These are phyloP conservation scores for Crypturellus undulatus DNA, from an alignment of 2,113 vertebrate species.

Conservation along the genomic window DNA sequence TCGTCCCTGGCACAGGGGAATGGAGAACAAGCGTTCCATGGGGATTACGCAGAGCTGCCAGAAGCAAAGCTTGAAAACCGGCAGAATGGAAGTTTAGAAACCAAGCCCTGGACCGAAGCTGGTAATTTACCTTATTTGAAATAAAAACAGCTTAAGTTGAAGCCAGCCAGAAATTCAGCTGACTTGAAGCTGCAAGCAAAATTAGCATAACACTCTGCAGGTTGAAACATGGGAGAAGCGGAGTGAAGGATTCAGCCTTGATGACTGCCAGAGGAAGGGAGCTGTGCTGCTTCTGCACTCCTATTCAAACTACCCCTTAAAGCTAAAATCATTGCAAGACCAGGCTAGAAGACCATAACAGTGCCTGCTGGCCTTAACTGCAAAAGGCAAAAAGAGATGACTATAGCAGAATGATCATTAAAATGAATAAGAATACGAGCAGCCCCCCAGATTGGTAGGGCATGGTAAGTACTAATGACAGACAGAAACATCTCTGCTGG, in stretches of 20 bases:
- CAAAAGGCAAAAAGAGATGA: constrained; percentile 9
- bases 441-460: background rate
- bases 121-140: constrained; percentile 68
- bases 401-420: constrained; percentile 44
- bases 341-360: constrained; percentile 51
- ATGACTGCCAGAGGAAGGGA: background rate
- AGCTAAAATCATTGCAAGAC: constrained; percentile 57
- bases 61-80: constrained; percentile 40
- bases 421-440: constrained; percentile 18
- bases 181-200: constrained; percentile 64
- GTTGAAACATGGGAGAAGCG: constrained; percentile 58
- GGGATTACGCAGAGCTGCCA: constrained; percentile 53
- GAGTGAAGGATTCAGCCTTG: constrained; percentile 26
- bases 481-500: constrained; percentile 24
- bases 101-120: background rate
- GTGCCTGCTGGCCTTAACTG: constrained; percentile 54
- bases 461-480: constrained; percentile 52
- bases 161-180: constrained; percentile 66
- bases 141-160: constrained; percentile 69
- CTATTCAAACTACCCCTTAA: constrained; percentile 54
- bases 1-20: constrained; percentile 31
- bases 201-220: constrained; percentile 59
- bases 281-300: constrained; percentile 16
- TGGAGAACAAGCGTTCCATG: background rate
- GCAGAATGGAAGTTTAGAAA: constrained; percentile 61